Evolutionary conservation across 1,140 invertebrate genomes (phyloP), one percentile per base, ranked within the genome.

Genomic region (Brachionus paranguensis): DNA sequence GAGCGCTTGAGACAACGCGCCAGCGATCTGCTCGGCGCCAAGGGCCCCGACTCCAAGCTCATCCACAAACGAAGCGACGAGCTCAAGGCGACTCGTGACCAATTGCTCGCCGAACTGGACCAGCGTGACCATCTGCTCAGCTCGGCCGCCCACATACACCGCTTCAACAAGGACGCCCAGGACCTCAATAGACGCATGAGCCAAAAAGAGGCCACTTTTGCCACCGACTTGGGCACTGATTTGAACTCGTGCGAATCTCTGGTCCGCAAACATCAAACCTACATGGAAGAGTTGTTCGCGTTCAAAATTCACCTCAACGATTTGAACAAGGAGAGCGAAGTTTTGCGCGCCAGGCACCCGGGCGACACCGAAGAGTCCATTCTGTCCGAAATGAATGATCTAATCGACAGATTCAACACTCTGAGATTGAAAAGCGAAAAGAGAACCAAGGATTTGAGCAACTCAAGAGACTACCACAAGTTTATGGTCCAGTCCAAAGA

Each of bases 111-210:
- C 20, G 78, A 81, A 6, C 29, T 81, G 0, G n/a, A 5, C 29
- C 29, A 60, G 7, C 78, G 78, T 14, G 53, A 64, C 0, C 12
- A n/a, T 29, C 3, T 68, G 10, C 33, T 81, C 0, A 27, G 64
- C 14, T 43, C 78, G 7, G 78, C 78, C 6, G 53, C 29, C 12
- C 29, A 60, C 50, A 81, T 81, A 41, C 78, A 81, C 33, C 17
- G 53, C 6, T 81, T 81, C 41, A 81, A 81, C 41, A 81, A 47
- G 27, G 78, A 81, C n/a, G 78, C 60, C 6, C 50, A 81, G n/a
- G 78, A 81, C 10, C 41, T 81, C 12, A 64, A 27, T 24, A 14
- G 53, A 1, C 20, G 53, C 7, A 81, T 81, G 24, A 45, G 43
- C 8, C 11, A 81, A 81, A 81, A 81, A 68, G 78, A 81, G 7